Percentiles rank a stretch among this genome's conserved stretches.
These are phyloP conservation scores for Ptiloglossa arizonensis DNA, from an alignment of 1,140 invertebrate genomes.

Conservation along the genomic window DNA sequence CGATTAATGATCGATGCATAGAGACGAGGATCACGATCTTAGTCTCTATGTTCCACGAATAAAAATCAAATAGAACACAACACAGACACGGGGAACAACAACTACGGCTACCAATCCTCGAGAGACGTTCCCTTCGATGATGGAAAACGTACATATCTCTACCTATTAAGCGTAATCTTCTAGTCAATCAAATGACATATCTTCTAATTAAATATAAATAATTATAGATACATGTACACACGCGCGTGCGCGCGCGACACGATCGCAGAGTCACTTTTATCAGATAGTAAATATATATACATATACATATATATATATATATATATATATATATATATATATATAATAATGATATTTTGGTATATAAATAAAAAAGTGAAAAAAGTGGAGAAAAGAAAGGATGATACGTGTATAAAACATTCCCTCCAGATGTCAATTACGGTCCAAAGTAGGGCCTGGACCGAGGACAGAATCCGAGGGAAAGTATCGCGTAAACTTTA, in stretches of 20 bases:
- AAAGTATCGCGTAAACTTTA: constrained; percentile 47
- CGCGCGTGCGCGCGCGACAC: constrained; percentile 7
- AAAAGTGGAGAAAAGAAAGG: constrained; percentile 18
- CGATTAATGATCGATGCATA: too few relatives aligned
- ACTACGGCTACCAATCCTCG: not conserved
- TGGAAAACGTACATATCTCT: constrained; percentile 41
- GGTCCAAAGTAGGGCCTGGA: constrained; percentile 70
- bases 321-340: too few relatives aligned
- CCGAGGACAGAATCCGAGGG: constrained; percentile 65
- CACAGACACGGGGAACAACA: not conserved
- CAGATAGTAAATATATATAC: constrained; percentile 62
- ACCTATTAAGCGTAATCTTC: constrained; percentile 62
- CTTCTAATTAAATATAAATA: constrained; percentile 62
- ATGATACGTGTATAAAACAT: constrained; percentile 50
- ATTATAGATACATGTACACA: constrained; percentile 22
- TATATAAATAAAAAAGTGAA: constrained; percentile 61
- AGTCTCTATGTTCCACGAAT: not conserved
- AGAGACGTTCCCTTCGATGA: constrained; percentile 36
- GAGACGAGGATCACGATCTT: too few relatives aligned
- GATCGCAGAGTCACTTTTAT: constrained; percentile 66
- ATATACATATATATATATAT: too few relatives aligned
- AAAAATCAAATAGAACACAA: not conserved
- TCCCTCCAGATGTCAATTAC: constrained; percentile 70
- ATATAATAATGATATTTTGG: constrained; percentile 60
- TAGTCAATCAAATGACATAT: constrained; percentile 63